These are phyloP conservation scores for Carettochelys insculpta DNA, from an alignment of 2,113 vertebrate species.

Conservation along the genomic window DNA sequence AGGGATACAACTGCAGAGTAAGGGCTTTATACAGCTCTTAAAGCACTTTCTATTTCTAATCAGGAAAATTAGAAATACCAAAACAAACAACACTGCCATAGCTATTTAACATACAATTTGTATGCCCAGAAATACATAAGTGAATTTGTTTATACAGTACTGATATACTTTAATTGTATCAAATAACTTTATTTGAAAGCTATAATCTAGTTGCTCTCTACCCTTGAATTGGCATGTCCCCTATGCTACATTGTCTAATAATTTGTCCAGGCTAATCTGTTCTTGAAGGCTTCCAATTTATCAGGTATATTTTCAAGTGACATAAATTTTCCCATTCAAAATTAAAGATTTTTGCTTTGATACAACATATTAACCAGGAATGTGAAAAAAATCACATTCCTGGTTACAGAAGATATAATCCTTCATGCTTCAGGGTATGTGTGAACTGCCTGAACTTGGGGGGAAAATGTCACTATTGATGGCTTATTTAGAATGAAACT, in stretches of 20 bases:
- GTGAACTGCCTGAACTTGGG: neutral
- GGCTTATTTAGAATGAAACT: neutral
- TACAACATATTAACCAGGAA: neutral
- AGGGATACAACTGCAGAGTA: neutral
- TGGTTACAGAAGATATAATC: neutral
- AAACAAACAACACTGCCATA: conserved; percentile 51
- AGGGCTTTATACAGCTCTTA: conserved; percentile 32
- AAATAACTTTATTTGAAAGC: conserved; percentile 1
- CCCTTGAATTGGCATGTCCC: neutral
- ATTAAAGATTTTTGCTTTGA: neutral
- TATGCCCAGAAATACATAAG: neutral
- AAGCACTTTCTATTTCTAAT: conserved; percentile 52
- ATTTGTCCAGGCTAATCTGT: neutral
- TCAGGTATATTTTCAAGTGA: neutral
- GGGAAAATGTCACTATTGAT: neutral
- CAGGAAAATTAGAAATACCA: conserved; percentile 56
- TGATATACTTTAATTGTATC: neutral
- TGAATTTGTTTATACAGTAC: neutral
- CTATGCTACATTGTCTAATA: fast-evolving
- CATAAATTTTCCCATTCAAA: neutral
- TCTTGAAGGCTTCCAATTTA: neutral
- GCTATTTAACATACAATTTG: neutral
- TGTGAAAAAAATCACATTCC: neutral
- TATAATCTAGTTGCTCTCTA: neutral
- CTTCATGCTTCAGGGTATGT: neutral